Evolutionary conservation across 2,888 invertebrate species (phyloP), one percentile per base, ranked within the genome.

Genomic region (Parapristionchus giblindavisi): DNA sequence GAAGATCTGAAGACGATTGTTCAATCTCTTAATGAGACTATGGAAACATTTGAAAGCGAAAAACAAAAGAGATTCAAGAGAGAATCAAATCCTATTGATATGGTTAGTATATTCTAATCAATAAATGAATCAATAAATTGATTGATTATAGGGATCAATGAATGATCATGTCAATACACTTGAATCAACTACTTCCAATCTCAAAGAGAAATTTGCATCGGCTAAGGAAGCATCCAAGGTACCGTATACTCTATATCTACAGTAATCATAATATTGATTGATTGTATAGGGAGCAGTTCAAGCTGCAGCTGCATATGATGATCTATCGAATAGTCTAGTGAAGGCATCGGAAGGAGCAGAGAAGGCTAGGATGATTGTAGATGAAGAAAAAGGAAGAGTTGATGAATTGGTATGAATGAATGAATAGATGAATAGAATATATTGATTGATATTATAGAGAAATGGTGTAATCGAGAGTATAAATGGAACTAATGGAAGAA

Each of bases 231-330:
- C 76, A 21, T 34, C 68, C 51, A 70, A 63, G 61, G 61, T 36
- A 52, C 34, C 66, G 34, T 24, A 24, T 34, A 5, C 2, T n/a
- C 27, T 17, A 34, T 54, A 24, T 48, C 21, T 66, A 32, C 32
- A n/a, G 0, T n/a, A 27, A 6, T 3, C 8, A 24, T 68, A 52
- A 68, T 68, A n/a, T 34, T 68, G 34, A 32, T 56, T 27, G 29
- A 38, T 21, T 43, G 8, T 43, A 4, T 32, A 79, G 36, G 77
- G 75, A 2, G 83, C 83, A 6, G 72, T 87, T 6, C 81, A 80
- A 27, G 87, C 85, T 3, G 83, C 85, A 17, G 80, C 76, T 52
- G 80, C 81, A 21, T 87, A 85, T 77, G 75, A 82, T 29, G 80
- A 84, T 27, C 51, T 86, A 58, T 74, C 77, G 1, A 78, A 80